phyloP scores from a whole-genome alignment of 2,888 invertebrate species.

The Argyra leucocephala region DNA sequence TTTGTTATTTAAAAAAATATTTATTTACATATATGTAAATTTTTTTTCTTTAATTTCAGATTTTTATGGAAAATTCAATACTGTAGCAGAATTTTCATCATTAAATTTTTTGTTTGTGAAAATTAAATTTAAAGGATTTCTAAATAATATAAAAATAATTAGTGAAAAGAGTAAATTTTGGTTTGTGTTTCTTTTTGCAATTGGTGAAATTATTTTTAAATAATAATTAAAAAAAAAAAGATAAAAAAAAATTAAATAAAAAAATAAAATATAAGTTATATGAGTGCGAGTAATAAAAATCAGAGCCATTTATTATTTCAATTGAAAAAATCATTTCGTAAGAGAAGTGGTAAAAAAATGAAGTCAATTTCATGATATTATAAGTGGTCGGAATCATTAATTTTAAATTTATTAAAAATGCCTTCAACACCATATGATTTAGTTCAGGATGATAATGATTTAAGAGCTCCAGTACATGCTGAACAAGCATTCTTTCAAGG shows the following conservation, averaged over 20 bases:
- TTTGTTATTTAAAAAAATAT: no score
- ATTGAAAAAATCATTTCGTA: conserved; percentile 39
- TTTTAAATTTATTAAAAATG: conserved; percentile 54
- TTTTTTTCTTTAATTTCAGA: no score
- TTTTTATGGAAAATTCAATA: no score
- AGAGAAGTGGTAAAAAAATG: conserved; percentile 43
- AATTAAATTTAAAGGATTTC: no score
- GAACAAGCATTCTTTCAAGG: conserved; percentile 92
- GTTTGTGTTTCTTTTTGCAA: no score
- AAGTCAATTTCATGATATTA: conserved; percentile 45
- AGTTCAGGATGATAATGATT: conserved; percentile 93
- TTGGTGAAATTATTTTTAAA: background rate
- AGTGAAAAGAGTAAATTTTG: no score
- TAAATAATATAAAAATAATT: no score
- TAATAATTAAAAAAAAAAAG: background rate
- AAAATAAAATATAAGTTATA: conserved; percentile 29
- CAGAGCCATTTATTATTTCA: conserved; percentile 39
- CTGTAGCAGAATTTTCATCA: no score
- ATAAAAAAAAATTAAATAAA: conserved; percentile 8
- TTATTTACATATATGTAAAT: no score
- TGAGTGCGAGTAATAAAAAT: conserved; percentile 37
- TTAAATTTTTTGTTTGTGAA: no score
- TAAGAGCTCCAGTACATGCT: conserved; percentile 89
- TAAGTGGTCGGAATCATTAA: conserved; percentile 45
- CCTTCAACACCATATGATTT: conserved; percentile 84